Evolutionary conservation across 2,797 vertebrate species (phyloP), one percentile per base, ranked within the genome.

Genomic region (Rhabdomys pumilio): DNA sequence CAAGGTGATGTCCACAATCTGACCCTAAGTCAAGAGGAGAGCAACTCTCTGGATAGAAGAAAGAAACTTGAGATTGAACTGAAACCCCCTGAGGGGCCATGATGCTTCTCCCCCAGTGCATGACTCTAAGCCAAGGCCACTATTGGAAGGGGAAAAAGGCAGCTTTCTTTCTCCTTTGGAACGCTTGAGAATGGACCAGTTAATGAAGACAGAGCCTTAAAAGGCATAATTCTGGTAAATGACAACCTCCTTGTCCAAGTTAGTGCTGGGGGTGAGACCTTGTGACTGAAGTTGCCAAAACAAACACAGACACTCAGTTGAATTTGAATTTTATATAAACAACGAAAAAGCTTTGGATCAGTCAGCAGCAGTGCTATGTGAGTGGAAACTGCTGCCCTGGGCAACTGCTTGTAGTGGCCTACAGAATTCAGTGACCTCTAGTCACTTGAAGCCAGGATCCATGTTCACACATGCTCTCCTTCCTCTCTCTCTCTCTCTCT

Each of bases 261-360:
- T 7, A 53, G 65, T 82, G 38, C 65, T 88, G 96, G 47, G 72
- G 14, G 80, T 95, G 50, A 97, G 85, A 84, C 29, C 65, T 31
- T 89, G 17, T 80, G 76, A 85, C 38, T 55, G 73, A 65, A 34
- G 20, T 47, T 93, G 72, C 47, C 89, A 95, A 72, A 77, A 69
- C 55, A 95, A 96, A 96, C 75, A 92, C 11, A 90, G 65, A 85
- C 22, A 63, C 57, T 44, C 55, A 44, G 61, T 63, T 90, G 90
- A n/a, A 91, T 87, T 90, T 91, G 67, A 92, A 95, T 95, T 95
- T 94, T 83, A 96, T 63, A 95, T 69, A 82, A 63, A 91, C 50
- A 83, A 26, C 55, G 2, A 89, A 89, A 90, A 77, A 55, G 15
- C 10, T 3, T 88, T 57, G 84, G 20, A 59, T 19, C 67, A 0